phyloP scores from a whole-genome alignment of 2,797 vertebrate genomes.

The Galago senegalensis region DNA sequence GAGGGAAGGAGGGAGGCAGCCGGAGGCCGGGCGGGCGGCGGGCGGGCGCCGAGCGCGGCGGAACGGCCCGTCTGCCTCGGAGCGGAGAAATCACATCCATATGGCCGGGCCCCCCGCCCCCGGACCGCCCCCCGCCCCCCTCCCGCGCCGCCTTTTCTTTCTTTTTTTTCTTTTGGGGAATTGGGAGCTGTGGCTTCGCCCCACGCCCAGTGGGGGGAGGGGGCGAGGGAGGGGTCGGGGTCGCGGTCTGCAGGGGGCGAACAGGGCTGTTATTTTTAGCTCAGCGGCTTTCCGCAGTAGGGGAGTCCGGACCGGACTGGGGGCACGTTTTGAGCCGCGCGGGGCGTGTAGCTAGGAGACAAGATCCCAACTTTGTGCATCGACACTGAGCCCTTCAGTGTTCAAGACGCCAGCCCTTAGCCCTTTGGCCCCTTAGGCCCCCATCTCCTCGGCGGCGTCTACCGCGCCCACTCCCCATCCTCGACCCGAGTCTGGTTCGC shows the following conservation, averaged over 20 bases:
- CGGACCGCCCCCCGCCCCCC: slow-evolving; percentile 78
- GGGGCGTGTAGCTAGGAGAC: background rate
- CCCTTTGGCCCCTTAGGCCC: background rate
- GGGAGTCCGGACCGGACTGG: slow-evolving; percentile 35
- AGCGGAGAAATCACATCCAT: slow-evolving; percentile 89
- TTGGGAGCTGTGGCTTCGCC: slow-evolving; percentile 87
- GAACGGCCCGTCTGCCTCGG: slow-evolving; percentile 84
- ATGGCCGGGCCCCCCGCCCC: slow-evolving; percentile 86
- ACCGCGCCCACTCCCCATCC: background rate
- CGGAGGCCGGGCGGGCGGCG: slow-evolving; percentile 80
- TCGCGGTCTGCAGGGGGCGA: slow-evolving; percentile 81
- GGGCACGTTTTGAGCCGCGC: slow-evolving; percentile 50
- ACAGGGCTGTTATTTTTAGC: slow-evolving; percentile 82
- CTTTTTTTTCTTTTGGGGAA: slow-evolving; percentile 75
- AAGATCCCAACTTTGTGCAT: slow-evolving; percentile 38
- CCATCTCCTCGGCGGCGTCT: background rate
- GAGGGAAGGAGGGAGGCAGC: slow-evolving; percentile 27
- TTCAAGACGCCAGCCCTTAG: background rate
- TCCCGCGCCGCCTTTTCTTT: slow-evolving; percentile 78
- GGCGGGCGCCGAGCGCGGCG: slow-evolving; percentile 82
- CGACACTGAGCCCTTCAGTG: slow-evolving; percentile 12
- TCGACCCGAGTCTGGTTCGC: slow-evolving; percentile 49
- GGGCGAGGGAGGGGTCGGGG: slow-evolving; percentile 76
- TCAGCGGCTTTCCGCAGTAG: background rate
- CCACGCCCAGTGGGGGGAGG: slow-evolving; percentile 80